Evolutionary conservation across 1,140 invertebrate genomes (phyloP).

Genomic region (Goniozus legneri): DNA sequence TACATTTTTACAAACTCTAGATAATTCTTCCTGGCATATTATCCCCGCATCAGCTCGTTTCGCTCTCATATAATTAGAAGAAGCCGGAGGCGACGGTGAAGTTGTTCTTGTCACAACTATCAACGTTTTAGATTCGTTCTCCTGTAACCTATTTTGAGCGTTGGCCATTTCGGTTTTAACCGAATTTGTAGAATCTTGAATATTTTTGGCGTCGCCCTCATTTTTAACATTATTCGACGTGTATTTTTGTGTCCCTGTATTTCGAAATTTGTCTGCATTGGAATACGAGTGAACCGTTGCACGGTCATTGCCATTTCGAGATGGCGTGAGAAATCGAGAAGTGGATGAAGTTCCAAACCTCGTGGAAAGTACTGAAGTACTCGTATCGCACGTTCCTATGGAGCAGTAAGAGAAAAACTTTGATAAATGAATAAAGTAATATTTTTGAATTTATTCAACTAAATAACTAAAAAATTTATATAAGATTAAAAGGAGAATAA

Average conservation of each 20-base stretch:
- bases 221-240: constrained; percentile 5
- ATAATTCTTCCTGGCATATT: constrained; percentile 65
- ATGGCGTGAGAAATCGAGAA: constrained; percentile 16
- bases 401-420: no score
- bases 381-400: no score
- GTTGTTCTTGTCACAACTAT: constrained; percentile 69
- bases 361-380: no score
- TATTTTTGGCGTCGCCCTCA: constrained; percentile 1
- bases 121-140: constrained; percentile 53
- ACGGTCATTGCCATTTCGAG: constrained; percentile 24
- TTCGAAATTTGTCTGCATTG: constrained; percentile 25
- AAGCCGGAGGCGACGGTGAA: constrained; percentile 70
- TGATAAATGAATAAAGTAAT: constrained; percentile 11
- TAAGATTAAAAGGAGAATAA: no score
- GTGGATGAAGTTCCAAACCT: constrained; percentile 19
- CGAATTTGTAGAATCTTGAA: constrained; percentile 4
- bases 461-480: no score
- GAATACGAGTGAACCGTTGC: constrained; percentile 20
- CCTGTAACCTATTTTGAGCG: constrained; percentile 24
- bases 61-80: constrained; percentile 59
- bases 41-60: constrained; percentile 69
- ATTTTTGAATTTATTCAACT: no score
- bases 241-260: constrained; percentile 10
- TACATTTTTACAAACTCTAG: constrained; percentile 54
- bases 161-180: constrained; percentile 10